Evolutionary conservation across 2,888 invertebrate species (phyloP).

Genomic region (Caenorhabditis imperialis): DNA sequence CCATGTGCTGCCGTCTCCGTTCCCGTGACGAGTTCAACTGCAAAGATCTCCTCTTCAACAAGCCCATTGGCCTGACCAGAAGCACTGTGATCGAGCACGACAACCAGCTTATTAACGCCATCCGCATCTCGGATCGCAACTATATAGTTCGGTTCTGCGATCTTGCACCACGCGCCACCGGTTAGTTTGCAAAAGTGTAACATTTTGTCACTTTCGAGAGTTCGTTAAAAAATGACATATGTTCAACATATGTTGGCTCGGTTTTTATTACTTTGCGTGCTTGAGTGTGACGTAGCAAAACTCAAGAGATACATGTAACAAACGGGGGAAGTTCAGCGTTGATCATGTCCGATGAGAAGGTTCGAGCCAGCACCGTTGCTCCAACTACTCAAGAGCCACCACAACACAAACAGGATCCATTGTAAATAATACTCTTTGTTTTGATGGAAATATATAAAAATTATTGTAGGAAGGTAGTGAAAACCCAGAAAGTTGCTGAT

Average conservation of each 20-base stretch:
- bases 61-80: slow-evolving; percentile 72
- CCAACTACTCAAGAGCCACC: slow-evolving; percentile 27
- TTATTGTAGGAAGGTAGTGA: slow-evolving; percentile 45
- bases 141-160: slow-evolving; percentile 76
- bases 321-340: slow-evolving; percentile 29
- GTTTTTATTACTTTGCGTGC: slow-evolving; percentile 25
- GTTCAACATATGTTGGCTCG: slow-evolving; percentile 44
- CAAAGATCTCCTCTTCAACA: slow-evolving; percentile 69
- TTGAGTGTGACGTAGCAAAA: slow-evolving; percentile 11
- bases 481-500: slow-evolving; percentile 35
- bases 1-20: slow-evolving; percentile 75
- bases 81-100: slow-evolving; percentile 74
- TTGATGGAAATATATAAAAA: background rate
- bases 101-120: slow-evolving; percentile 74
- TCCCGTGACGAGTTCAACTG: slow-evolving; percentile 74
- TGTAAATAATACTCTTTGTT: slow-evolving; percentile 42
- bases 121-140: slow-evolving; percentile 66
- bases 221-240: slow-evolving; percentile 46
- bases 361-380: slow-evolving; percentile 27
- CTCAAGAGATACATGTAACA: background rate
- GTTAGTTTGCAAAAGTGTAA: slow-evolving; percentile 58
- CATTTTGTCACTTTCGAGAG: slow-evolving; percentile 17
- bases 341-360: slow-evolving; percentile 47
- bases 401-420: slow-evolving; percentile 41
- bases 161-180: slow-evolving; percentile 71